These are phyloP conservation scores for Drosophila varians DNA, from an alignment of 1,140 invertebrate species.

Conservation along the genomic window DNA sequence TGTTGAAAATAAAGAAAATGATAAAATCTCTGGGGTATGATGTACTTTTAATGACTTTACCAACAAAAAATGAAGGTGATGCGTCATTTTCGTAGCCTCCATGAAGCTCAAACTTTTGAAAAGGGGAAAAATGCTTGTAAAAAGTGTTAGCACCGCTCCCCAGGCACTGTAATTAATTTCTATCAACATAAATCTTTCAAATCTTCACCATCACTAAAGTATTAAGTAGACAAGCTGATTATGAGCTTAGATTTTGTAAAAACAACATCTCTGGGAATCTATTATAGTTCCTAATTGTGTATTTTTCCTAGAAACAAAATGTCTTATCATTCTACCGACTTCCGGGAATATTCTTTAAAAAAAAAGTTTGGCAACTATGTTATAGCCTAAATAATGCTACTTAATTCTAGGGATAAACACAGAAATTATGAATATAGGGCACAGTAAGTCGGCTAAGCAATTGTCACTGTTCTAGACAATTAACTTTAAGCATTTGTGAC, in stretches of 20 bases:
- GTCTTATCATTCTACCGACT: too few relatives aligned
- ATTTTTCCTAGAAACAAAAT: neutral
- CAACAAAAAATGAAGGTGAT: constrained; percentile 32
- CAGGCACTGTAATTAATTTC: constrained; percentile 9
- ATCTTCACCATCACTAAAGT: too few relatives aligned
- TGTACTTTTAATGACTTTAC: constrained; percentile 50
- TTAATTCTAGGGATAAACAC: neutral
- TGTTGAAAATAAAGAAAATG: constrained; percentile 20
- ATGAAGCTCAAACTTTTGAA: neutral
- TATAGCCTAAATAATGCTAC: neutral
- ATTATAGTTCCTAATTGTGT: too few relatives aligned
- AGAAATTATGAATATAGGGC: neutral
- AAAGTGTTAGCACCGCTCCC: constrained; percentile 19
- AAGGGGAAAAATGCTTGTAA: constrained; percentile 1
- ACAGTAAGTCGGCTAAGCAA: neutral
- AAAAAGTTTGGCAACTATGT: neutral
- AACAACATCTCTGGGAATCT: neutral
- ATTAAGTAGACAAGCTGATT: neutral
- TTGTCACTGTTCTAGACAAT: neutral
- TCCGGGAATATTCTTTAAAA: neutral
- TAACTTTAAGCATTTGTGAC: constrained; percentile 12
- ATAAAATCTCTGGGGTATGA: constrained; percentile 7
- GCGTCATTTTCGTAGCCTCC: constrained; percentile 47
- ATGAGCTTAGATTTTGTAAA: neutral
- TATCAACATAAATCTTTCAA: neutral